Percentiles rank a stretch among this genome's conserved stretches.
phyloP scores from a whole-genome alignment of 2,797 vertebrate species.

The Masticophis lateralis region DNA sequence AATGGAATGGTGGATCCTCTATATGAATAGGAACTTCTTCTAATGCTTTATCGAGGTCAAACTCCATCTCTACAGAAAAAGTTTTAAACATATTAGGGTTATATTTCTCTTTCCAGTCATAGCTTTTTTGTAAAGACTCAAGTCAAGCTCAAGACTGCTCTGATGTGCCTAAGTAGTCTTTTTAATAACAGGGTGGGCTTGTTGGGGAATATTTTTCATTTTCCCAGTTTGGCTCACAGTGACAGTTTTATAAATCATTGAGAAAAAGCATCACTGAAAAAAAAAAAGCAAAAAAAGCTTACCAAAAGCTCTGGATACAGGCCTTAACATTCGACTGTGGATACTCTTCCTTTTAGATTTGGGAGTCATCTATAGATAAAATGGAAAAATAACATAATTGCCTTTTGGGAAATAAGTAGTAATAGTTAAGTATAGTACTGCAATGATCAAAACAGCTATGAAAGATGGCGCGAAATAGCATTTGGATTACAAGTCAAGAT shows the following conservation, averaged over 20 bases:
- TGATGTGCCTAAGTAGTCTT: not conserved
- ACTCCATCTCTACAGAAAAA: slow-evolving; percentile 89
- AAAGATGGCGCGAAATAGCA: slow-evolving; percentile 13
- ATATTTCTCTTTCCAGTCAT: not conserved
- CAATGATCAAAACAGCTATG: slow-evolving; percentile 4
- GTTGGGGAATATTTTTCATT: not conserved
- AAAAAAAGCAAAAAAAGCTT: slow-evolving; percentile 52
- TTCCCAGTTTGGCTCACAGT: not conserved
- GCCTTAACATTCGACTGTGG: slow-evolving; percentile 96
- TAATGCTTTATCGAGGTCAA: slow-evolving; percentile 95
- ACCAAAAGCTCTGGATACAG: slow-evolving; percentile 96
- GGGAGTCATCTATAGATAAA: slow-evolving; percentile 88
- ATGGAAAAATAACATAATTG: slow-evolving; percentile 27
- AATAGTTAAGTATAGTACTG: not conserved
- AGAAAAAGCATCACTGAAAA: not conserved
- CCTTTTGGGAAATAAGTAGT: not conserved
- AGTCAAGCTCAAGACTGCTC: not conserved
- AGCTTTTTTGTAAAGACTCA: not conserved
- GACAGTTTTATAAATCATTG: slow-evolving; percentile 7
- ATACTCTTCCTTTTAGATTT: slow-evolving; percentile 98
- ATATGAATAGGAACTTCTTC: slow-evolving; percentile 90
- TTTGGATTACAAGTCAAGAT: not conserved
- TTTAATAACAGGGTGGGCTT: not conserved
- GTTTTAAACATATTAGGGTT: slow-evolving; percentile 54
- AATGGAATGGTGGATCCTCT: slow-evolving; percentile 79